Percentiles rank a stretch among this genome's conserved stretches.
phyloP scores from a whole-genome alignment of 1,140 invertebrate genomes.

The Bombus soroeensis region DNA sequence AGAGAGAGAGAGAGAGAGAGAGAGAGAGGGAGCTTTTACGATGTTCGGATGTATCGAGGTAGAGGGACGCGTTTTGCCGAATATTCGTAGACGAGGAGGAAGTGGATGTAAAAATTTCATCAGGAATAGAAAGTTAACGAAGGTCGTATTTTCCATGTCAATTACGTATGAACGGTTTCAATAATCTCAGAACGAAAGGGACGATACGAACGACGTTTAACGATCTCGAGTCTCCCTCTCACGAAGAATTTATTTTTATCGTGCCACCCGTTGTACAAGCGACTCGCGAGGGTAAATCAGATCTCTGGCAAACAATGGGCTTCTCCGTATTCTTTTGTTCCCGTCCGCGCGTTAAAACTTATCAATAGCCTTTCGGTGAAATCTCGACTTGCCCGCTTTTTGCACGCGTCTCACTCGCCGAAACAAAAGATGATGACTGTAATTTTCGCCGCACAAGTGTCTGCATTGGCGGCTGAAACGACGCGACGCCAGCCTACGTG shows the following conservation, averaged over 20 bases:
- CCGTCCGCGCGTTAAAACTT: slow-evolving; percentile 13
- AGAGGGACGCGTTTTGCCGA: background rate
- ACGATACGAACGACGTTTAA: too few species aligned
- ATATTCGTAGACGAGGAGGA: background rate
- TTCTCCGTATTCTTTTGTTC: background rate
- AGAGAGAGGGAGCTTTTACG: background rate
- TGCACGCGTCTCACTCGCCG: slow-evolving; percentile 6
- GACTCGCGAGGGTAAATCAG: background rate
- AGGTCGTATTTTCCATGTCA: too few species aligned
- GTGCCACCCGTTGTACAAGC: background rate
- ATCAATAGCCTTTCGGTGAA: slow-evolving; percentile 16
- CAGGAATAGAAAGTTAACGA: too few species aligned
- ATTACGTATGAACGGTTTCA: background rate
- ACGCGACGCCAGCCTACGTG: background rate
- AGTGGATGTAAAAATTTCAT: background rate
- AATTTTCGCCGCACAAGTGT: slow-evolving; percentile 42
- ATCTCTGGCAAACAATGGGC: background rate
- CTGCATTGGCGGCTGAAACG: background rate
- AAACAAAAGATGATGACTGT: slow-evolving; percentile 42
- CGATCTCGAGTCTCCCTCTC: background rate
- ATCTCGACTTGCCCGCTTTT: slow-evolving; percentile 20
- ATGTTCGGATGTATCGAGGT: background rate
- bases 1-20: too few species aligned
- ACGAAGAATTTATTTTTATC: background rate
- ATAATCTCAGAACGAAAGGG: background rate